A percentile compares a stretch with the other conserved stretches of the same genome.
phyloP scores from a whole-genome alignment of 2,888 invertebrate species.

The Xanthorhoe spadicearia region DNA sequence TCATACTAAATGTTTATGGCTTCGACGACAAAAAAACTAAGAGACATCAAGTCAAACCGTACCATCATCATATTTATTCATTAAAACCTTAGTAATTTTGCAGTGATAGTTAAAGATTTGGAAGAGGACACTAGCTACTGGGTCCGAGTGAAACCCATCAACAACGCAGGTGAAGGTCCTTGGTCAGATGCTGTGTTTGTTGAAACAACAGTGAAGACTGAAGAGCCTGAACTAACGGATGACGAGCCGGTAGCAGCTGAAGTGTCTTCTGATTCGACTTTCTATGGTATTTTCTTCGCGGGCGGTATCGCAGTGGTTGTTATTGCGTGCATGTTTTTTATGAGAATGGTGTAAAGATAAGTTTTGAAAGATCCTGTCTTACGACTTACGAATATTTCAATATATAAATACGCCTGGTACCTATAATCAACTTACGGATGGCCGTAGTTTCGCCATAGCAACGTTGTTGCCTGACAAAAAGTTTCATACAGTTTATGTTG shows the following conservation, averaged over 20 bases:
- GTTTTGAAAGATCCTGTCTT: too few relatives aligned
- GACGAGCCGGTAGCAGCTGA: constrained; percentile 30
- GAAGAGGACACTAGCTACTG: constrained; percentile 62
- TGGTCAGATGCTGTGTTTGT: constrained; percentile 59
- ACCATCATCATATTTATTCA: too few relatives aligned
- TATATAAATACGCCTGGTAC: too few relatives aligned
- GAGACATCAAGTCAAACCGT: too few relatives aligned
- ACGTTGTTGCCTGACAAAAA: too few relatives aligned
- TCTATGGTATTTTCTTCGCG: constrained; percentile 69
- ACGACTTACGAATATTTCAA: too few relatives aligned
- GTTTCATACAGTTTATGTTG: too few relatives aligned
- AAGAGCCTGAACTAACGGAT: constrained; percentile 34
- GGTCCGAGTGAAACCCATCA: constrained; percentile 59
- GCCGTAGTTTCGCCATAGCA: too few relatives aligned
- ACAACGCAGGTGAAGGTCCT: constrained; percentile 60
- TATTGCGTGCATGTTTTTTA: constrained; percentile 60
- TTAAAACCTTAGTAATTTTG: not conserved
- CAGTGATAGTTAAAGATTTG: constrained; percentile 50
- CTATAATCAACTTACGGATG: too few relatives aligned
- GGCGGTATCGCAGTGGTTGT: constrained; percentile 62
- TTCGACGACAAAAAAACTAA: too few relatives aligned
- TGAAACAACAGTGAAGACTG: constrained; percentile 43
- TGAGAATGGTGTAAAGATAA: constrained; percentile 56
- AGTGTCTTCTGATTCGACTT: constrained; percentile 43
- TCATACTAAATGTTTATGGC: too few relatives aligned